Evolutionary conservation across 2,797 vertebrate species (phyloP), one percentile per base, ranked within the genome.

Genomic region (Triplophysa bombifrons): DNA sequence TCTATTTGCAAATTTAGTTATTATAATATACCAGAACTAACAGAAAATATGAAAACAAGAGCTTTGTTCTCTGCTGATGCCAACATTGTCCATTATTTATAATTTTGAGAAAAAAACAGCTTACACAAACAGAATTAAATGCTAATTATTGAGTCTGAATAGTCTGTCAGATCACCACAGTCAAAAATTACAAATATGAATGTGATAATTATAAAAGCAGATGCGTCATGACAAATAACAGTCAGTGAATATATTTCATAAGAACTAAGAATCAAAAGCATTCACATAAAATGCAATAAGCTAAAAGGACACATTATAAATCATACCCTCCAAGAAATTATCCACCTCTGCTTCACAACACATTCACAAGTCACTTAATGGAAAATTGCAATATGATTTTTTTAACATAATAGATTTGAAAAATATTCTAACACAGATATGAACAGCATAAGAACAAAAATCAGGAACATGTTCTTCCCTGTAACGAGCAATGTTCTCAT

Each of bases 161-260:
- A 64, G 60, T 46, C 64, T 65, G 30, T 72, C 72, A 58, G 22
- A 65, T 82, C 56, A 83, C 81, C 77, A 80, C 76, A 68, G 65
- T 65, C 30, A 34, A 41, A 38, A 14, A 50, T 58, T 75, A 67
- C 13, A 73, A 73, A 72, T 78, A 86, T 85, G 76, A 80, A 69
- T 70, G 81, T 68, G 68, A 68, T 80, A 58, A 76, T 83, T 76
- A 74, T 76, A 63, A 70, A 77, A 80, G 61, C 58, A 72, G 75
- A 78, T 73, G 38, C 72, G 80, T 63, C 44, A 66, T 34, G 44
- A 61, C 50, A 76, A 60, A 78, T 3, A 55, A 77, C 77, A 51
- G 76, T 82, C 19, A 77, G 71, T 60, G 60, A 86, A 82, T 84
- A 69, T 64, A 72, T 69, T 72, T 20, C n/a, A 10, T 25, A n/a